phyloP scores from a whole-genome alignment of 2,888 invertebrate species.

The Diplolepis rosae region DNA sequence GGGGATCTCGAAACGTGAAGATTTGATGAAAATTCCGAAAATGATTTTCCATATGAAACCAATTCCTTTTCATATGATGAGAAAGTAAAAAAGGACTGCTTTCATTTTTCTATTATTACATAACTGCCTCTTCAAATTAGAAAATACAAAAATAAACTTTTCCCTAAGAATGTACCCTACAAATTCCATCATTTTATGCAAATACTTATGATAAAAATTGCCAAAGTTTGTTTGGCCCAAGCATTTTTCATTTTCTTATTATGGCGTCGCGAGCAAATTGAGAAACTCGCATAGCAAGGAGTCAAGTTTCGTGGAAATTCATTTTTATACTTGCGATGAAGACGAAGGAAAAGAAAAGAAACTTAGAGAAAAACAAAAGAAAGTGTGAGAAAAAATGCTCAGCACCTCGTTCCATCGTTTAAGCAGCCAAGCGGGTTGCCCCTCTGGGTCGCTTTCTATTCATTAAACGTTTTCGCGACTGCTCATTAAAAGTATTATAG shows the following conservation, averaged over 20 bases:
- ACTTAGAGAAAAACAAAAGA: not conserved
- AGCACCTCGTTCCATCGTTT: not conserved
- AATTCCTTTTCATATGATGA: too few species aligned
- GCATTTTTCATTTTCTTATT: not conserved
- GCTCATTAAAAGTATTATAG: constrained; percentile 63
- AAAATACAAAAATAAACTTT: too few species aligned
- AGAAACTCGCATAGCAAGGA: constrained; percentile 5
- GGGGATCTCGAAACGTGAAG: too few species aligned
- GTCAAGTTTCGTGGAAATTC: not conserved
- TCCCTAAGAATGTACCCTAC: too few species aligned
- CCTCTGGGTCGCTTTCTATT: constrained; percentile 54
- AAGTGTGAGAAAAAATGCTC: not conserved
- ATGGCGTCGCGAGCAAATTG: not conserved
- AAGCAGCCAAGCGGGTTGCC: not conserved
- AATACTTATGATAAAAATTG: constrained; percentile 2
- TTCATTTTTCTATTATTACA: too few species aligned
- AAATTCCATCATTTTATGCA: not conserved
- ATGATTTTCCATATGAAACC: too few species aligned
- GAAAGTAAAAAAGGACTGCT: too few species aligned
- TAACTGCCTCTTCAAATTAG: too few species aligned
- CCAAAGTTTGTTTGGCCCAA: not conserved
- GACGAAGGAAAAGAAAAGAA: not conserved
- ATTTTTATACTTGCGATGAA: not conserved
- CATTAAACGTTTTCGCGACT: constrained; percentile 58
- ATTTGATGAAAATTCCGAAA: too few species aligned